A percentile compares a stretch with the other conserved stretches of the same genome.
Conservation (phyloP, 2,113 vertebrate species). For the Ciconia boyciana region DNA sequence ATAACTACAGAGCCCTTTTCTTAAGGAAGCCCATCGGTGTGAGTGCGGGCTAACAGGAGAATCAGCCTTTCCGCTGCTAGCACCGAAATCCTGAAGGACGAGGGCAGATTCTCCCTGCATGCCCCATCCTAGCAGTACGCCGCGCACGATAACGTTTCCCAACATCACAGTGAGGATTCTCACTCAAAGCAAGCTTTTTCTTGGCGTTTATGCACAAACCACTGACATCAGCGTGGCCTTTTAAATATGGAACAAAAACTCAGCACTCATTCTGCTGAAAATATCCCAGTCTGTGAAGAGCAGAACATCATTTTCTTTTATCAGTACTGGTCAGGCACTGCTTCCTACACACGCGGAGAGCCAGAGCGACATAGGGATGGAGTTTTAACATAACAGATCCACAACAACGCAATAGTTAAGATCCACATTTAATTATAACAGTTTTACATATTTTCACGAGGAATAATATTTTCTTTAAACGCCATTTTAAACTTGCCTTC, state of each 20-base stretch:
- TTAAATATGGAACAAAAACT: accelerated
- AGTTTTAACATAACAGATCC: background rate
- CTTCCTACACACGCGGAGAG: background rate
- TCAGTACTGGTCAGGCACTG: background rate
- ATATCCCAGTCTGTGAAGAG: background rate
- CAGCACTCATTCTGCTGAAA: background rate
- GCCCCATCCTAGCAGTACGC: background rate
- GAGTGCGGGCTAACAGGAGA: background rate
- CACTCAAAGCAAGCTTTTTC: background rate
- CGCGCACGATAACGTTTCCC: accelerated
- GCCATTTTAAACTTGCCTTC: background rate
- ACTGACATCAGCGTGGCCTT: background rate
- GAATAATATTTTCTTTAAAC: background rate
- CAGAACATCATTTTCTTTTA: background rate
- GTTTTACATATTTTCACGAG: background rate
- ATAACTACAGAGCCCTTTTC: background rate
- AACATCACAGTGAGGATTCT: background rate
- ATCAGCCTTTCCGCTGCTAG: background rate
- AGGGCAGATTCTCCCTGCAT: background rate
- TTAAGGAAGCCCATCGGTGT: background rate
- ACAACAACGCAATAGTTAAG: background rate
- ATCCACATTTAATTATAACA: background rate
- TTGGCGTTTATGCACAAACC: background rate
- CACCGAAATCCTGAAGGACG: accelerated
- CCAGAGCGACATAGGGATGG: background rate